These are phyloP conservation scores for Aromia moschata DNA, from an alignment of 2,888 invertebrate genomes.

Conservation along the genomic window DNA sequence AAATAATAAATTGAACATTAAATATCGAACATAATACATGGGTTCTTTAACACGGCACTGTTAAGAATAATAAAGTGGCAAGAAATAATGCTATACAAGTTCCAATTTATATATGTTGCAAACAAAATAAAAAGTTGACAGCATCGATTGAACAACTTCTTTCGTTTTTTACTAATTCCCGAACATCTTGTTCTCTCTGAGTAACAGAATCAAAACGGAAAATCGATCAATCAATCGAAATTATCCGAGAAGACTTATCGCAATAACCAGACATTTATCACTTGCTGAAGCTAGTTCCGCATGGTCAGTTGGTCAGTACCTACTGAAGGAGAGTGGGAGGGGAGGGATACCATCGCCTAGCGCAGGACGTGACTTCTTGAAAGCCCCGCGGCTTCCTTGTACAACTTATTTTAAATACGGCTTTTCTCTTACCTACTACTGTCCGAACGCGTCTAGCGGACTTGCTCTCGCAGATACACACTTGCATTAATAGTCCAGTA, in stretches of 20 bases:
- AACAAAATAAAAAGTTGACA: too few species aligned
- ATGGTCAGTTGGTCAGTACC: slow-evolving; percentile 52
- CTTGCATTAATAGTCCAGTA: too few species aligned
- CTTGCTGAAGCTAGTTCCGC: slow-evolving; percentile 47
- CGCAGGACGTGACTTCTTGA: slow-evolving; percentile 41
- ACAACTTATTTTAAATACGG: slow-evolving; percentile 24
- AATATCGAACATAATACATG: too few species aligned
- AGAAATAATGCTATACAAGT: too few species aligned
- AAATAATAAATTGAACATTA: too few species aligned
- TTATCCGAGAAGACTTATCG: slow-evolving; percentile 15
- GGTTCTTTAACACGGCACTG: too few species aligned
- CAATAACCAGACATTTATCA: slow-evolving; percentile 46
- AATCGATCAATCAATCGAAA: slow-evolving; percentile 16
- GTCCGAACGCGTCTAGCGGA: slow-evolving; percentile 12
- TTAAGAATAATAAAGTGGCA: too few species aligned
- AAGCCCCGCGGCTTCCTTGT: slow-evolving; percentile 22
- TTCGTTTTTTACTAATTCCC: neutral
- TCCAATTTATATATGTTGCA: too few species aligned
- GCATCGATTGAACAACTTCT: neutral
- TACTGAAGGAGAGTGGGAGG: slow-evolving; percentile 38
- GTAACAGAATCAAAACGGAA: slow-evolving; percentile 6
- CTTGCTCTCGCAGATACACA: slow-evolving; percentile 19
- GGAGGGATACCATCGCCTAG: slow-evolving; percentile 39
- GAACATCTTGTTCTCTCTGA: neutral
- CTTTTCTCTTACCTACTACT: slow-evolving; percentile 28